Percentiles rank a stretch among this genome's conserved stretches.
Conservation (phyloP, 1,140 invertebrate species). For the Zaprionus kolodkinae region DNA sequence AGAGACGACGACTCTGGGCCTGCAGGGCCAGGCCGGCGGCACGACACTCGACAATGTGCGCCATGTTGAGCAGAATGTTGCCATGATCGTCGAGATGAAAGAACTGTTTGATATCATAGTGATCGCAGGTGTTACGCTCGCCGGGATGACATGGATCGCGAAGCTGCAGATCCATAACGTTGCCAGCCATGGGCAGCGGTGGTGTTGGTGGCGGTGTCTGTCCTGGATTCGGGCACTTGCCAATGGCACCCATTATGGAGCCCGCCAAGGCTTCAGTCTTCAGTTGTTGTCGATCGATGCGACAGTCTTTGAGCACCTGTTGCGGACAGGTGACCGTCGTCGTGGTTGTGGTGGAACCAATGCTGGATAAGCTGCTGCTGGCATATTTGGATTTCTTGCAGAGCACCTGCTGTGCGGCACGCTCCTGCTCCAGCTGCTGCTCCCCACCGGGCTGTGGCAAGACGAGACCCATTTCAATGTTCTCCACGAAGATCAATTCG, state of each 20-base stretch:
- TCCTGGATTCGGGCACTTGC: conserved; percentile 64
- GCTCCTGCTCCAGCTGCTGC: background rate
- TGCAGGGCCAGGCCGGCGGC: conserved; percentile 63
- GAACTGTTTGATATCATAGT: conserved; percentile 83
- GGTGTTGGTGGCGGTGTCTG: background rate
- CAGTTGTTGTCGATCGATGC: conserved; percentile 76
- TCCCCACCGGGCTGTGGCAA: conserved; percentile 15
- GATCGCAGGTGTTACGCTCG: conserved; percentile 74
- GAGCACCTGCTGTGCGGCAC: conserved; percentile 16
- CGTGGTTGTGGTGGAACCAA: conserved; percentile 4
- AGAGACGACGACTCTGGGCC: conserved; percentile 64
- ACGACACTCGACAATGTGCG: conserved; percentile 74
- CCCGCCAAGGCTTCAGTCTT: conserved; percentile 81
- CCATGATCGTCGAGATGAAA: conserved; percentile 82
- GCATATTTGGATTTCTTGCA: conserved; percentile 57
- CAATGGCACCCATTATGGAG: conserved; percentile 81
- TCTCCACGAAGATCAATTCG: conserved; percentile 65
- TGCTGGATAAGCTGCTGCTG: conserved; percentile 47
- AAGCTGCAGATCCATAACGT: background rate
- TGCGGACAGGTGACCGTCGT: conserved; percentile 59
- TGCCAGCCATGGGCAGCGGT: background rate
- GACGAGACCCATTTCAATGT: conserved; percentile 66
- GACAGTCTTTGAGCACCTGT: conserved; percentile 78
- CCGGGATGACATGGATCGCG: conserved; percentile 66
- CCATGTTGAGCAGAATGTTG: conserved; percentile 80